phyloP scores from a whole-genome alignment of 2,113 vertebrate genomes.

The Pungitius pungitius region DNA sequence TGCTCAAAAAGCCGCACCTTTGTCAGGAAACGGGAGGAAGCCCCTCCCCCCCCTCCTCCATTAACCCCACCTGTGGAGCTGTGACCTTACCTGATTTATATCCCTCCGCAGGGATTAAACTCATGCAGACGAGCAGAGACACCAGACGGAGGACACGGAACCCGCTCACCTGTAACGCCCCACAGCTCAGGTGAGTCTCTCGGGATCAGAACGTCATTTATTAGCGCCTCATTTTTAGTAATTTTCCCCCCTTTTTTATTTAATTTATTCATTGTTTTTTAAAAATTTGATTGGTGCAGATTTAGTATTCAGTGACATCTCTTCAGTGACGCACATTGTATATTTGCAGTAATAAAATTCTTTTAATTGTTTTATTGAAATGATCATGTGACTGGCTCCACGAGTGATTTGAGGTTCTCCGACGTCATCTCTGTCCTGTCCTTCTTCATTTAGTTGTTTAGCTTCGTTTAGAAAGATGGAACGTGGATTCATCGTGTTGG shows the following conservation, averaged over 20 bases:
- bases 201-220: background rate
- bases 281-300: too few relatives aligned
- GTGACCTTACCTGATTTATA: conserved; percentile 6
- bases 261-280: background rate
- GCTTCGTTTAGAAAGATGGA: conserved; percentile 50
- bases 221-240: background rate
- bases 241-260: too few relatives aligned
- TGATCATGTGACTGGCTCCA: too few relatives aligned
- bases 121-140: conserved; percentile 9
- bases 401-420: too few relatives aligned
- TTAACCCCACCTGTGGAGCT: background rate
- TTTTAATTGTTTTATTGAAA: too few relatives aligned
- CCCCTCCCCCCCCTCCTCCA: background rate
- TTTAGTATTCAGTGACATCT: background rate
- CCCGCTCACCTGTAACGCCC: background rate
- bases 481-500: conserved; percentile 21
- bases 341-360: background rate
- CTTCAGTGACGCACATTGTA: background rate
- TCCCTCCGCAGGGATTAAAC: accelerated
- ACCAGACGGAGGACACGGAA: background rate
- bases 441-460: background rate
- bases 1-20: background rate
- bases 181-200: conserved; percentile 25
- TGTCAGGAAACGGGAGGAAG: background rate
- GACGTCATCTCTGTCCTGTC: too few relatives aligned